Base-by-base conservation (phyloP, 2,888 invertebrate species). In the Ophion ventricosus region DNA sequence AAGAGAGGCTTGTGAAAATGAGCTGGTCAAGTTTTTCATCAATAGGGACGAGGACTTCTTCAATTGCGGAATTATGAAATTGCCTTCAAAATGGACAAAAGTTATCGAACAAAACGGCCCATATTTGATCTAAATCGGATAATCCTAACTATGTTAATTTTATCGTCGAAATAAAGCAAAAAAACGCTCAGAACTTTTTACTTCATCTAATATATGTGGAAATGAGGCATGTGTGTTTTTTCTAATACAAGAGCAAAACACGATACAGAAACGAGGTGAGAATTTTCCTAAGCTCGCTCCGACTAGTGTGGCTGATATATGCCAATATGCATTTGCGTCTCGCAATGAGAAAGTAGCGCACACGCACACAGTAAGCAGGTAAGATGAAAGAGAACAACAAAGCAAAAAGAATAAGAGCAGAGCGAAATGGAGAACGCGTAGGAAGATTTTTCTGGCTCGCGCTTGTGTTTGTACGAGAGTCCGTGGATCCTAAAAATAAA, bases 401-500 rank as follows among this genome's bases (percentile, higher is more conserved):
- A 67, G 29, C n/a, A 29, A 67, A 56, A 61, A 66, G 61, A 49
- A 49, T 49, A 54, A 59, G 29, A 49, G 61, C 35, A 17, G 67
- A 77, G n/a, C 67, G 74, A 49, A 23, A 59, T 61, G 57, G 70
- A 69, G 69, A 67, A 57, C 59, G 49, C 43, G 69, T 63, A 72
- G 66, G 75, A 49, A 73, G 54, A 40, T 78, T 78, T 63, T 23
- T 59, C 59, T 66, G 59, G 70, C 78, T 35, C 80, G 76, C 17
- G 7, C 49, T 14, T 17, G 49, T 17, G 49, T 49, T 49, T 29
- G 20, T 64, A 72, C 43, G 59, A 43, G 2, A 74, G 63, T n/a
- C 40, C 23, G 17, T 20, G 25, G 59, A 40, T 40, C 25, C 63
- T 79, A 81, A 84, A 84, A 84, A 84, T 84, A 82, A 78, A 82